Percentiles rank a stretch among this genome's conserved stretches.
Evolutionary conservation across 37 sponge, comb jelly and placozoan species (phyloP).

Genomic region (Geodia barretti): DNA sequence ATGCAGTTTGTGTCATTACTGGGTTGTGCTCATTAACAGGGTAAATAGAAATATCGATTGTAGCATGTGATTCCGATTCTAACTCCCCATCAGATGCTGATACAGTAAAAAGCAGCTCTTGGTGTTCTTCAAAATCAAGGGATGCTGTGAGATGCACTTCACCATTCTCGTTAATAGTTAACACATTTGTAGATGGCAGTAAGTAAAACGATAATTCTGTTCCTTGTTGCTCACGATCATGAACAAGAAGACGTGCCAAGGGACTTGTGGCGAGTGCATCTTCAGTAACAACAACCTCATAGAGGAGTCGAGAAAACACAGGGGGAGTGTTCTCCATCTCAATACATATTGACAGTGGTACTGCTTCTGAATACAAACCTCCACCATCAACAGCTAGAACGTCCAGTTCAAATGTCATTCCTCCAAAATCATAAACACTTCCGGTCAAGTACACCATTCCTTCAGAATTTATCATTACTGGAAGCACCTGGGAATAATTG

Average conservation of each 20-base stretch:
- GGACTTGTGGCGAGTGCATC: conserved; percentile 6
- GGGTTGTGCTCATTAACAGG: conserved; percentile 75
- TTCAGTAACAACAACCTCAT: conserved; percentile 55
- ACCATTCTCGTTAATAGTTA: conserved; percentile 48
- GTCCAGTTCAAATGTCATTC: conserved; percentile 21
- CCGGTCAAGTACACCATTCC: conserved; percentile 19
- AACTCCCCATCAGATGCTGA: conserved; percentile 47
- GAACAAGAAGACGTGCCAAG: conserved; percentile 9
- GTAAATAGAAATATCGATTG: conserved; percentile 37
- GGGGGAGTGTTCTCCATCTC: conserved; percentile 17
- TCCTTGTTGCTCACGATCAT: not conserved
- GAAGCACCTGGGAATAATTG: not conserved
- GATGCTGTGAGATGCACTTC: conserved; percentile 30
- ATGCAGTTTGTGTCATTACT: conserved; percentile 23
- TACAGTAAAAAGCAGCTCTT: conserved; percentile 30
- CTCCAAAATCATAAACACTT: not conserved
- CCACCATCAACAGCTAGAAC: conserved; percentile 55
- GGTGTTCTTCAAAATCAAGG: conserved; percentile 61
- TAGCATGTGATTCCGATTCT: conserved; percentile 16
- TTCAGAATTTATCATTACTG: conserved; percentile 15
- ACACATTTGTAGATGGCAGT: not conserved
- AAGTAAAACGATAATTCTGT: conserved; percentile 17
- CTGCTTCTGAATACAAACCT: conserved; percentile 32
- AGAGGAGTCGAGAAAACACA: conserved; percentile 9
- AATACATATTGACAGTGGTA: conserved; percentile 39